A percentile compares a stretch with the other conserved stretches of the same genome.
Conservation (phyloP, 1,140 invertebrate genomes). For the Drosophila albomicans region DNA sequence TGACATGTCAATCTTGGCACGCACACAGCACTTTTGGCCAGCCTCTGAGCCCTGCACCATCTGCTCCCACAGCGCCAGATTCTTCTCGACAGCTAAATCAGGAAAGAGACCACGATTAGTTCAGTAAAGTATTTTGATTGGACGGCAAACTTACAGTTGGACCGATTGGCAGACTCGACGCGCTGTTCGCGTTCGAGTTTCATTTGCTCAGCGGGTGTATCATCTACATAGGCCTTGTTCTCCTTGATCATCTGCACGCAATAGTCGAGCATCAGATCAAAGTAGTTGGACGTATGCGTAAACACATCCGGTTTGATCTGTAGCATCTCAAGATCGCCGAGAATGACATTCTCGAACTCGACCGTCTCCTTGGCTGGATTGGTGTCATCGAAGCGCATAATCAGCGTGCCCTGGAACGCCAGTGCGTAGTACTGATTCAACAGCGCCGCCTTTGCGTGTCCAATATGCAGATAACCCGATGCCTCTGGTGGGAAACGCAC, state of each 20-base stretch:
- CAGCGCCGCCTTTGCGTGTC: slow-evolving; percentile 99
- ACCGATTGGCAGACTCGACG: slow-evolving; percentile 93
- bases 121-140: not conserved
- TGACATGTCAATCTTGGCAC: slow-evolving; percentile 99
- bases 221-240: slow-evolving; percentile 97
- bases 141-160: slow-evolving; percentile 89
- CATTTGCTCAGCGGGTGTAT: slow-evolving; percentile 97
- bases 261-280: slow-evolving; percentile 94
- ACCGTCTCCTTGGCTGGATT: slow-evolving; percentile 99
- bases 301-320: slow-evolving; percentile 97
- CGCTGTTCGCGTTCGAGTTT: slow-evolving; percentile 97
- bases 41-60: slow-evolving; percentile 94
- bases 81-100: slow-evolving; percentile 91
- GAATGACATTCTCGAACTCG: slow-evolving; percentile 99
- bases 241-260: slow-evolving; percentile 96
- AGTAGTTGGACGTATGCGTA: slow-evolving; percentile 98
- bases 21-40: slow-evolving; percentile 95
- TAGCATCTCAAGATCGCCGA: slow-evolving; percentile 96
- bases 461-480: slow-evolving; percentile 98
- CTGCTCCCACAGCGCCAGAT: slow-evolving; percentile 96
- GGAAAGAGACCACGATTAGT: not conserved
- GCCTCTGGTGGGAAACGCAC: slow-evolving; percentile 99
- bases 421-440: slow-evolving; percentile 99
- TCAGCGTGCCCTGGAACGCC: slow-evolving; percentile 96
- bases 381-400: slow-evolving; percentile 99